Conservation (phyloP, 2,888 invertebrate species). For the Nineta flava region DNA sequence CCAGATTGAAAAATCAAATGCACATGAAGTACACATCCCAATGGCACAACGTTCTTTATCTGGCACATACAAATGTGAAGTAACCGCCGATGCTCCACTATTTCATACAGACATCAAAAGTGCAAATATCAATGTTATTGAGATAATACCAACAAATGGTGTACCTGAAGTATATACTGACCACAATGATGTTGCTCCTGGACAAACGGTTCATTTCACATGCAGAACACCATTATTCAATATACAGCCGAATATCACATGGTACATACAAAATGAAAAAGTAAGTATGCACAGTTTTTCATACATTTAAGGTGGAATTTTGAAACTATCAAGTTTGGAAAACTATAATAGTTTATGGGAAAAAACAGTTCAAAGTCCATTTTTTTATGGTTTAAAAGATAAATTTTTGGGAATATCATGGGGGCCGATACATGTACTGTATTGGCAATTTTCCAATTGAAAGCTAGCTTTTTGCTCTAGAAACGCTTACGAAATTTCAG, state of each 20-base stretch:
- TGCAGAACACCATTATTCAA: slow-evolving; percentile 1
- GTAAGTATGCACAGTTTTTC: not conserved
- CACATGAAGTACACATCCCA: slow-evolving; percentile 4
- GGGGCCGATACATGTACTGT: too few relatives aligned
- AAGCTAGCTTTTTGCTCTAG: too few relatives aligned
- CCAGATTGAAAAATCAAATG: slow-evolving; percentile 3
- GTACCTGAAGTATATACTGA: not conserved
- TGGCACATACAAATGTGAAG: slow-evolving; percentile 47
- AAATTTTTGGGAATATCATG: too few relatives aligned
- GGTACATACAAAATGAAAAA: slow-evolving; percentile 2
- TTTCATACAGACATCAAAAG: slow-evolving; percentile 41
- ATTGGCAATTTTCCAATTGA: too few relatives aligned
- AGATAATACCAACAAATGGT: slow-evolving; percentile 15
- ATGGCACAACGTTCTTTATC: slow-evolving; percentile 22
- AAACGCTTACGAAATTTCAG: too few relatives aligned
- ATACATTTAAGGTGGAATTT: too few relatives aligned
- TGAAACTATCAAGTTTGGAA: too few relatives aligned
- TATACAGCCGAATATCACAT: slow-evolving; percentile 2
- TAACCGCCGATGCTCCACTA: slow-evolving; percentile 42
- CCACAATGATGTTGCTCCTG: not conserved
- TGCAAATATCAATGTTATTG: slow-evolving; percentile 40
- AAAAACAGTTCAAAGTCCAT: too few relatives aligned
- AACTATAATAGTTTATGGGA: too few relatives aligned
- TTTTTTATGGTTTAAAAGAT: too few relatives aligned
- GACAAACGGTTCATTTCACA: not conserved